Conservation (phyloP, 2,797 vertebrate genomes). For the Periophthalmus magnuspinnatus region DNA sequence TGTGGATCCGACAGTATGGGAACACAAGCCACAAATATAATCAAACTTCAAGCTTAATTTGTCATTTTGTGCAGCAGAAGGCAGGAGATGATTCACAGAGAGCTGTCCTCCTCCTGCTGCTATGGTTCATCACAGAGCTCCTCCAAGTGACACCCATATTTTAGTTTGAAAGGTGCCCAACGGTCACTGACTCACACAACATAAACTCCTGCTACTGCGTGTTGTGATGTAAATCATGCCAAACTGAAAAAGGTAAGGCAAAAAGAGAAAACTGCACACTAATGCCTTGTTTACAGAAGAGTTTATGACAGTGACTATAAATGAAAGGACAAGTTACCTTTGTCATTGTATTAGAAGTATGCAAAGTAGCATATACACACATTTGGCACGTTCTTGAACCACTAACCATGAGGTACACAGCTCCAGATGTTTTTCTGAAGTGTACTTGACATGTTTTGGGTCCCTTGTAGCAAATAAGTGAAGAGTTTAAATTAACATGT, state of each 20-base stretch:
- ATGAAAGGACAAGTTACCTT: neutral
- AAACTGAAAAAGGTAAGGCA: conserved; percentile 7
- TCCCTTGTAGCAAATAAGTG: neutral
- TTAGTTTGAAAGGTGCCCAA: conserved; percentile 47
- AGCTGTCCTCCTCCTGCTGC: conserved; percentile 32
- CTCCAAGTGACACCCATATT: conserved; percentile 48
- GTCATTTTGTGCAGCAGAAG: conserved; percentile 49
- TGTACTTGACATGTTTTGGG: neutral
- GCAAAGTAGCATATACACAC: neutral
- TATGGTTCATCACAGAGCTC: conserved; percentile 34
- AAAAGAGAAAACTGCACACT: neutral
- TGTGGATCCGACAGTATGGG: neutral
- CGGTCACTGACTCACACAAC: conserved; percentile 51
- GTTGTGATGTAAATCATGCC: conserved; percentile 26
- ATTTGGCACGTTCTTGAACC: too few relatives aligned
- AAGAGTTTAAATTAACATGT: neutral
- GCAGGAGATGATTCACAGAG: conserved; percentile 56
- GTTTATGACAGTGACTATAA: conserved; percentile 22
- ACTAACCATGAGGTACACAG: too few relatives aligned
- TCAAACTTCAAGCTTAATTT: conserved; percentile 33
- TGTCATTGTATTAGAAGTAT: neutral
- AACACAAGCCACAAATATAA: conserved; percentile 8
- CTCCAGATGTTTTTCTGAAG: too few relatives aligned
- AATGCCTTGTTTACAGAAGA: conserved; percentile 23
- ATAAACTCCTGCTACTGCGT: conserved; percentile 29